Percentiles rank a stretch among this genome's conserved stretches.
Conservation (phyloP, 2,888 invertebrate species). For the Tetropium fuscum region DNA sequence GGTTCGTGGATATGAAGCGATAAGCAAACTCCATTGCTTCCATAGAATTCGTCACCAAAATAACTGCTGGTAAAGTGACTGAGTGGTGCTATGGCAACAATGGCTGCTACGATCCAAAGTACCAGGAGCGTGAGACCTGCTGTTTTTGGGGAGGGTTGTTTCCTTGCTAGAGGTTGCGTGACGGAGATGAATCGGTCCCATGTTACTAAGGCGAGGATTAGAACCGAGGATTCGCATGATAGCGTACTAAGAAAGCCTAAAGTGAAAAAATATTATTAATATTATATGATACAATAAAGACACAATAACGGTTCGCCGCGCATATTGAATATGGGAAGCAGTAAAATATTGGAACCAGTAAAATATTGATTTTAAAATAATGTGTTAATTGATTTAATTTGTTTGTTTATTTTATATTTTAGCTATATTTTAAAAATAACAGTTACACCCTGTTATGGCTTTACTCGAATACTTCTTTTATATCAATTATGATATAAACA, state of each 20-base stretch:
- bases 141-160: slow-evolving; percentile 63
- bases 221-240: slow-evolving; percentile 73
- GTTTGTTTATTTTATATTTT: too few species aligned
- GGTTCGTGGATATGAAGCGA: slow-evolving; percentile 73
- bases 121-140: slow-evolving; percentile 66
- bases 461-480: too few species aligned
- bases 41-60: slow-evolving; percentile 71
- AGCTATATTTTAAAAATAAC: too few species aligned
- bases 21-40: slow-evolving; percentile 72
- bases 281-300: too few species aligned
- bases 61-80: slow-evolving; percentile 63
- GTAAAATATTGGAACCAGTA: too few species aligned
- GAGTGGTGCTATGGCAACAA: slow-evolving; percentile 68
- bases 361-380: too few species aligned
- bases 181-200: slow-evolving; percentile 73
- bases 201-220: slow-evolving; percentile 72
- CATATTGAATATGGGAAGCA: too few species aligned
- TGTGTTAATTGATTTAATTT: too few species aligned
- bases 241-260: slow-evolving; percentile 71
- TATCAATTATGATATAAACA: too few species aligned
- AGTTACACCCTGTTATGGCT: too few species aligned
- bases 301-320: too few species aligned
- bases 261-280: slow-evolving; percentile 26
- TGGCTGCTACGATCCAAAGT: slow-evolving; percentile 68
- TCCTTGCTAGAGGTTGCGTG: slow-evolving; percentile 68